Evolutionary conservation across 2,797 vertebrate genomes (phyloP).

Genomic region (Rhabdophis nuchalis): DNA sequence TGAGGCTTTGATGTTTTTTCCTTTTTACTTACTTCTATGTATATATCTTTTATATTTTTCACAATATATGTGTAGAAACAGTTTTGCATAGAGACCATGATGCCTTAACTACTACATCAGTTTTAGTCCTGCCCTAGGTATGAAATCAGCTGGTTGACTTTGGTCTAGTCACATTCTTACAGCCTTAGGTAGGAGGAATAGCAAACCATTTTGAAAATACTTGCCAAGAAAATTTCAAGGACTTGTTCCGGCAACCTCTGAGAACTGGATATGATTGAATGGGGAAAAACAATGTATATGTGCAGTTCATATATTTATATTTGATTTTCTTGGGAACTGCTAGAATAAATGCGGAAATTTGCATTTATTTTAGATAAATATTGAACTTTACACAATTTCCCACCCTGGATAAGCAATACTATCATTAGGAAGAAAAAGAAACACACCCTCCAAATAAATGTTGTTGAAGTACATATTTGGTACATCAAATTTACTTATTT

Average conservation of each 20-base stretch:
- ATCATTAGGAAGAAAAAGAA: neutral
- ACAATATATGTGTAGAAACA: neutral
- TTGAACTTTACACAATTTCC: neutral
- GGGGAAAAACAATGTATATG: neutral
- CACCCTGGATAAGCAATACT: slow-evolving; percentile 4
- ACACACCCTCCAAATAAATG: neutral
- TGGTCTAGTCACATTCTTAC: neutral
- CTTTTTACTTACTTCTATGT: neutral
- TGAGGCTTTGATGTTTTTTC: neutral
- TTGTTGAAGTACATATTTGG: neutral
- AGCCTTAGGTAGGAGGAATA: neutral
- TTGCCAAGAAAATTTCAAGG: neutral
- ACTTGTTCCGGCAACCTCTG: neutral
- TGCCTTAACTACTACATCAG: neutral
- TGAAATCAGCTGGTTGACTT: neutral
- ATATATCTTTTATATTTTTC: neutral
- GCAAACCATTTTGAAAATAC: neutral
- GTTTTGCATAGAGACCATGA: neutral
- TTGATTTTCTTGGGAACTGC: slow-evolving; percentile 36
- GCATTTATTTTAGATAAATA: slow-evolving; percentile 41
- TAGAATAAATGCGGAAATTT: neutral
- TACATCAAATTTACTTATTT: neutral
- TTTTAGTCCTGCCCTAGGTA: neutral
- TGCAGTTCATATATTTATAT: neutral
- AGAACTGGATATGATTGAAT: neutral